Evolutionary conservation across 1,140 invertebrate genomes (phyloP), one percentile per base, ranked within the genome.

Genomic region (Holcopasites calliopsidis): DNA sequence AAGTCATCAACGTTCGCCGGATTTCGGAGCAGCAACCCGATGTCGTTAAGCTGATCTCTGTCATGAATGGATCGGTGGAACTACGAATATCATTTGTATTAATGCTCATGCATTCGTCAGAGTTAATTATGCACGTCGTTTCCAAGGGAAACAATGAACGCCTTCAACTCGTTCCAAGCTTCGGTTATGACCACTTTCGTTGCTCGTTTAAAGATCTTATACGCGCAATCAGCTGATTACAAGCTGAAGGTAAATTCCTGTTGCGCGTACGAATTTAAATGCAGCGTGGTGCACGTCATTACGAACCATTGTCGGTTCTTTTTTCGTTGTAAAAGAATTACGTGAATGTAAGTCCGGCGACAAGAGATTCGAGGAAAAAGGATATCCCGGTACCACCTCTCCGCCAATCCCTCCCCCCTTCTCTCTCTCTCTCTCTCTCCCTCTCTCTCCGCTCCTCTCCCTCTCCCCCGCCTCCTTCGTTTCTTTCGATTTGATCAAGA

Each of bases 1-100:
- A 83, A 78, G 50, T 78, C 69, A 66, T 82, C 64, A 81, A 70
- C 79, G 69, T 74, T 77, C 58, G 38, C 35, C 11, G 33, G n/a
- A 52, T 77, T 52, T 44, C 57, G 62, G 55, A 47, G 42, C 77
- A 82, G 73, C 54, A 70, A 69, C 69, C 49, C n/a, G 31, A 23
- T n/a, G 3, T 74, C 58, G 28, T 47, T 64, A 61, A 49, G 6
- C 18, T 13, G 49, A 38, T 16, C 64, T 76, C 65, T 71, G 60
- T 31, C 18, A 42, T 28, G 11, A 3, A 5, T 26, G 8, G 16
- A 52, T 40, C 40, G n/a, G 18, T 42, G 1, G 2, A 38, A 11
- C 23, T 26, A 33, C 10, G 7, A 26, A 38, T 52, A 23, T 49
- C 16, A 7, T 31, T 64, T 21, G 6, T 35, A 26, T 11, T 40